A percentile compares a stretch with the other conserved stretches of the same genome.
Evolutionary conservation across 2,113 vertebrate genomes (phyloP).

Genomic region (Thinocorus orbignyianus): DNA sequence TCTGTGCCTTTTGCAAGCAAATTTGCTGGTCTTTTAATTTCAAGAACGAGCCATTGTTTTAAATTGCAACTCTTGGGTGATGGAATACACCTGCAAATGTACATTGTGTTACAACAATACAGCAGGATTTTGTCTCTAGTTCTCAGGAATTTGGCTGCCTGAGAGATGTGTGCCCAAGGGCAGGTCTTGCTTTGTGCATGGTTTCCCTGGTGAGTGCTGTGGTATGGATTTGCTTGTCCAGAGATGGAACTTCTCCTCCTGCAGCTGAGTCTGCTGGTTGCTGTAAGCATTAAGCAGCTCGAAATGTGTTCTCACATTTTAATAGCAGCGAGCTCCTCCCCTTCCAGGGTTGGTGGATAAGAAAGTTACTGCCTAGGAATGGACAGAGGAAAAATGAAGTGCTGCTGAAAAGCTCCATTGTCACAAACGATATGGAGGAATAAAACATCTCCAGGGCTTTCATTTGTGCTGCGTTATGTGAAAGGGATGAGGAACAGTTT

Average conservation of each 20-base stretch:
- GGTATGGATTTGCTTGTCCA: not conserved
- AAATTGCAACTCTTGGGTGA: not conserved
- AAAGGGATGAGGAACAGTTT: not conserved
- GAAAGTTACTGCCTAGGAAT: not conserved
- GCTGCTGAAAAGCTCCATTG: not conserved
- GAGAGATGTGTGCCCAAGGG: not conserved
- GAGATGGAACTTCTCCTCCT: not conserved
- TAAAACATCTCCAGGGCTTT: slow-evolving; percentile 1
- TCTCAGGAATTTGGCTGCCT: not conserved
- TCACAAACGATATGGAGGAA: not conserved
- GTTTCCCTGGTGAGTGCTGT: not conserved
- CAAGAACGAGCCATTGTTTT: not conserved
- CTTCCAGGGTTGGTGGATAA: not conserved
- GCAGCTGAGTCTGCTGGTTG: not conserved
- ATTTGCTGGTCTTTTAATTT: not conserved
- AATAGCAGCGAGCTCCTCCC: not conserved
- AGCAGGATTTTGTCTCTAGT: not conserved
- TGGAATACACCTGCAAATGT: not conserved
- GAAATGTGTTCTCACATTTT: not conserved
- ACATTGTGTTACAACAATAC: not conserved
- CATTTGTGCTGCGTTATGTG: not conserved
- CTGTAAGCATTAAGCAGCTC: not conserved
- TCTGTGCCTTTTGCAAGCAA: not conserved
- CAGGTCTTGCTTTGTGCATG: not conserved
- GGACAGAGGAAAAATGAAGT: not conserved